Conservation (phyloP, 1,140 invertebrate genomes). For the Linepithema humile region DNA sequence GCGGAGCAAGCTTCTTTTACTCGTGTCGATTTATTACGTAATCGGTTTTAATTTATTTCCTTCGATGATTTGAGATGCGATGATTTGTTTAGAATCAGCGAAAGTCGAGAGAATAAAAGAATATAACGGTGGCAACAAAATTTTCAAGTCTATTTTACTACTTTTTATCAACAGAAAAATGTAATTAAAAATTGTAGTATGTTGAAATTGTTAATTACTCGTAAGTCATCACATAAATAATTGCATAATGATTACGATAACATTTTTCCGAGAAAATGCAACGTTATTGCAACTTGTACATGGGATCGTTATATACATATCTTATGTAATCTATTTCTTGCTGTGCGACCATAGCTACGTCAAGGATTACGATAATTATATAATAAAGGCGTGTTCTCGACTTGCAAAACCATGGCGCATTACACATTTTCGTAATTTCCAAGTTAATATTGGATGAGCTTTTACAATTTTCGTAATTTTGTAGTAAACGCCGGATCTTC, state of each 20-base stretch:
- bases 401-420: not conserved
- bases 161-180: too few species aligned
- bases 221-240: too few species aligned
- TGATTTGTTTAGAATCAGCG: not conserved
- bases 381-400: not conserved
- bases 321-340: too few species aligned
- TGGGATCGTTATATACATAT: too few species aligned
- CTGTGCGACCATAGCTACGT: too few species aligned
- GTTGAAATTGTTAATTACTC: too few species aligned
- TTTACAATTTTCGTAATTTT: constrained; percentile 29
- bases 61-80: not conserved
- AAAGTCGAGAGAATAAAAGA: not conserved
- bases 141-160: too few species aligned
- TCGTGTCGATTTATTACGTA: constrained; percentile 31
- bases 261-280: too few species aligned
- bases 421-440: not conserved
- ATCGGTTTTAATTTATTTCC: constrained; percentile 16
- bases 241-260: too few species aligned
- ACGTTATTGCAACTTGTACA: too few species aligned
- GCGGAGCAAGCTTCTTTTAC: constrained; percentile 29
- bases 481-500: not conserved
- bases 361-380: constrained; percentile 14
- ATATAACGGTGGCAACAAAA: too few species aligned
- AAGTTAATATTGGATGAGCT: not conserved
- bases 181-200: too few species aligned